Percentiles rank a stretch among this genome's conserved stretches.
Conservation (phyloP, 1,140 invertebrate genomes). For the Pseudomyrmex concolor region DNA sequence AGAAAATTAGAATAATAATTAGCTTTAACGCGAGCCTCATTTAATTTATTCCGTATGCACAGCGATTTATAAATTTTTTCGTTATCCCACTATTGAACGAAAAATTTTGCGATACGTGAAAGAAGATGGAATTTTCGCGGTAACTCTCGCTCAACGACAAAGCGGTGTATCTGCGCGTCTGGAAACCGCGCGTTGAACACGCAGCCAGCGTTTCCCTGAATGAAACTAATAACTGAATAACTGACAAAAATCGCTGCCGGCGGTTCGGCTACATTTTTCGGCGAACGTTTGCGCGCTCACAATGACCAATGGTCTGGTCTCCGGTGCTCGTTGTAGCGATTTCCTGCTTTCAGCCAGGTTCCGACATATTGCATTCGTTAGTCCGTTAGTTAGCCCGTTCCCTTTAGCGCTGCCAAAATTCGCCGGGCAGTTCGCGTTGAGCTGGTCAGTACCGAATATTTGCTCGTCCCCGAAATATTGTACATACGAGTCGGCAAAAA, state of each 20-base stretch:
- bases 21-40: conserved; percentile 24
- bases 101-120: conserved; percentile 21
- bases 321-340: conserved; percentile 55
- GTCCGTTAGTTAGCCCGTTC: conserved; percentile 61
- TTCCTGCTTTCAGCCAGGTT: conserved; percentile 66
- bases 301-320: conserved; percentile 73
- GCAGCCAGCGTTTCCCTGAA: conserved; percentile 76
- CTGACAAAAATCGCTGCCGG: conserved; percentile 83
- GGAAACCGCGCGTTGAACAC: conserved; percentile 68
- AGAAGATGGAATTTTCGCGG: conserved; percentile 39
- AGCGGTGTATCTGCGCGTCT: conserved; percentile 51
- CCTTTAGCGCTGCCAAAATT: conserved; percentile 56
- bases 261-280: conserved; percentile 83
- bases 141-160: conserved; percentile 37
- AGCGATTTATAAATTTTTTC: conserved; percentile 40
- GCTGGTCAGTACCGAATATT: conserved; percentile 67
- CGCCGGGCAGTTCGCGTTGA: conserved; percentile 61
- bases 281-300: conserved; percentile 74
- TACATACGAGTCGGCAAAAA: conserved; percentile 6
- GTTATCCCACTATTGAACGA: conserved; percentile 8
- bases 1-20: conserved; percentile 52
- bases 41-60: conserved; percentile 10
- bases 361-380: conserved; percentile 81
- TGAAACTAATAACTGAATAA: conserved; percentile 84
- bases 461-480: conserved; percentile 54